phyloP scores from a whole-genome alignment of 2,888 invertebrate species.

The Troides aeacus region DNA sequence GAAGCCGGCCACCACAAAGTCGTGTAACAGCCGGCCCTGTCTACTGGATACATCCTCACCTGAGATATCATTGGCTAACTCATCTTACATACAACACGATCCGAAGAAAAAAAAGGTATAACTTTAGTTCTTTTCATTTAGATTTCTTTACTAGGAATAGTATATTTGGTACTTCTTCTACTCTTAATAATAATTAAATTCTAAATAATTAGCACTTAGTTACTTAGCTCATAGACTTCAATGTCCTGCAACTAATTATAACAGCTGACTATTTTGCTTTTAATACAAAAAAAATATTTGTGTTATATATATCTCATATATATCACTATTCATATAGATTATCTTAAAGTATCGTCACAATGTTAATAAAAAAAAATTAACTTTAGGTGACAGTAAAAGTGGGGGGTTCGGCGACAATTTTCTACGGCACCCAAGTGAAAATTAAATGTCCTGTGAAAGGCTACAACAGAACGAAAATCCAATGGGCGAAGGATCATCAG shows the following conservation, averaged over 20 bases:
- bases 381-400: constrained; percentile 89
- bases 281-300: too few species aligned
- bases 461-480: constrained; percentile 89
- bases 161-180: too few species aligned
- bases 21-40: constrained; percentile 92
- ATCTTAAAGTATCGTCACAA: too few species aligned
- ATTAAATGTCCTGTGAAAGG: constrained; percentile 96
- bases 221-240: too few species aligned
- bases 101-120: constrained; percentile 86
- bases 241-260: too few species aligned
- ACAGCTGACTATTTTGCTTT: too few species aligned
- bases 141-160: too few species aligned
- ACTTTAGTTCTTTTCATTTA: not conserved
- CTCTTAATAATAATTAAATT: too few species aligned
- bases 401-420: constrained; percentile 94
- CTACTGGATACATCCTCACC: constrained; percentile 85
- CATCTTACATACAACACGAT: constrained; percentile 91
- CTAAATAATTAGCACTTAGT: too few species aligned
- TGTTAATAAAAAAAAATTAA: not conserved
- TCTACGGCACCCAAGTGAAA: constrained; percentile 94
- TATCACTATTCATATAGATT: too few species aligned
- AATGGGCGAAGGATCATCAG: constrained; percentile 93
- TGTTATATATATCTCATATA: too few species aligned
- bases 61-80: constrained; percentile 88
- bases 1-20: constrained; percentile 87